phyloP scores from a whole-genome alignment of 2,797 vertebrate genomes.

The Platyrinchus mystaceus region DNA sequence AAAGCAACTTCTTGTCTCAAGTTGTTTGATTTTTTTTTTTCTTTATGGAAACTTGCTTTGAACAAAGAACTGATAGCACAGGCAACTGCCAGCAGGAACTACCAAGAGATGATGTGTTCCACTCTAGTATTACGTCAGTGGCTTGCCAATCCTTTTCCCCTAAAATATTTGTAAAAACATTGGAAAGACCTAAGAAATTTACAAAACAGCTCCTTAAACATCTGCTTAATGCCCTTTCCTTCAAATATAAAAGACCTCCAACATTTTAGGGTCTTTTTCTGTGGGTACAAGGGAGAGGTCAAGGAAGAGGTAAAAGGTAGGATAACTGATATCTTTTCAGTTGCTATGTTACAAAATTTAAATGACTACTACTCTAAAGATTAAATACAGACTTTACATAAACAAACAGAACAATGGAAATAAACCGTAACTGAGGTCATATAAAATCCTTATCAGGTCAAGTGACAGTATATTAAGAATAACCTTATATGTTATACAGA shows the following conservation, averaged over 20 bases:
- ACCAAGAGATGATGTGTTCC: background rate
- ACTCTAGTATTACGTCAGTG: background rate
- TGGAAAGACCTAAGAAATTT: conserved; percentile 53
- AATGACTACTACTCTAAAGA: background rate
- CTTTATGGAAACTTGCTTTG: conserved; percentile 13
- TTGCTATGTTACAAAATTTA: conserved; percentile 23
- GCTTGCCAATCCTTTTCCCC: conserved; percentile 48
- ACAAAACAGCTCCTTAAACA: conserved; percentile 65
- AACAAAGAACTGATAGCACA: background rate
- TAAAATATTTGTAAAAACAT: conserved; percentile 56
- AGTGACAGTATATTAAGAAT: conserved; percentile 35
- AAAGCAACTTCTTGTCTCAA: background rate
- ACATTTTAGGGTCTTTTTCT: background rate
- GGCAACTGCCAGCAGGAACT: background rate
- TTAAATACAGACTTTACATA: conserved; percentile 52
- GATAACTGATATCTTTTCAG: background rate
- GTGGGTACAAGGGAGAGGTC: background rate
- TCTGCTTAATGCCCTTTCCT: conserved; percentile 62
- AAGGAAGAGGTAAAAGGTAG: background rate
- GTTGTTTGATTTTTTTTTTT: background rate
- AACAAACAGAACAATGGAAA: conserved; percentile 16
- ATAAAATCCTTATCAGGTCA: conserved; percentile 24
- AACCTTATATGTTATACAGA: conserved; percentile 23
- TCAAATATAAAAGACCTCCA: conserved; percentile 31
- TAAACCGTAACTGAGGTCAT: conserved; percentile 10